These are phyloP conservation scores for Pteronotus mesoamericanus DNA, from an alignment of 2,797 vertebrate species.

Conservation along the genomic window DNA sequence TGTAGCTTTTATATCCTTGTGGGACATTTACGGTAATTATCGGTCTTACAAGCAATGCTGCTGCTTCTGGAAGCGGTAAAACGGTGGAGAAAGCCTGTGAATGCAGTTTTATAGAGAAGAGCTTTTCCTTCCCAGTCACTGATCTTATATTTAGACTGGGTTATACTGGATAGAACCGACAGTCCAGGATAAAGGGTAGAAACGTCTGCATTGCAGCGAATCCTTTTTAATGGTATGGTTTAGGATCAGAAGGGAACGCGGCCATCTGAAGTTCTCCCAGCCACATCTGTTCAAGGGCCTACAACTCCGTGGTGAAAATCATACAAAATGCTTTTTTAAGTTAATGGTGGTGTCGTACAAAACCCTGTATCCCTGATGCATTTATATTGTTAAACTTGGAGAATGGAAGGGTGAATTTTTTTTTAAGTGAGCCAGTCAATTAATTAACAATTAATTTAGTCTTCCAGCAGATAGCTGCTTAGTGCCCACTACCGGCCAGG, in stretches of 20 bases:
- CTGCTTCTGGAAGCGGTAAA: conserved; percentile 59
- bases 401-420: neutral
- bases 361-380: neutral
- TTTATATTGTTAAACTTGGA: neutral
- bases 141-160: conserved; percentile 82
- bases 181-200: conserved; percentile 78
- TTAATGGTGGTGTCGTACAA: neutral
- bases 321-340: neutral
- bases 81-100: conserved; percentile 70
- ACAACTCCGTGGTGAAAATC: conserved; percentile 8
- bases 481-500: neutral
- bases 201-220: conserved; percentile 80
- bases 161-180: conserved; percentile 77
- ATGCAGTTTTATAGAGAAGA: conserved; percentile 70
- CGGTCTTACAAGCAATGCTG: conserved; percentile 74
- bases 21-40: conserved; percentile 79
- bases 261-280: conserved; percentile 77
- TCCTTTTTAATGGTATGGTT: conserved; percentile 81
- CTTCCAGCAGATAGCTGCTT: neutral
- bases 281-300: conserved; percentile 52
- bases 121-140: conserved; percentile 70
- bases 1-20: conserved; percentile 66
- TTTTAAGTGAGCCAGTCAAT: neutral
- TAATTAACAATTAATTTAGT: neutral
- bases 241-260: conserved; percentile 79